Conservation (phyloP, 2,113 vertebrate genomes). For the Gyps fulvus region DNA sequence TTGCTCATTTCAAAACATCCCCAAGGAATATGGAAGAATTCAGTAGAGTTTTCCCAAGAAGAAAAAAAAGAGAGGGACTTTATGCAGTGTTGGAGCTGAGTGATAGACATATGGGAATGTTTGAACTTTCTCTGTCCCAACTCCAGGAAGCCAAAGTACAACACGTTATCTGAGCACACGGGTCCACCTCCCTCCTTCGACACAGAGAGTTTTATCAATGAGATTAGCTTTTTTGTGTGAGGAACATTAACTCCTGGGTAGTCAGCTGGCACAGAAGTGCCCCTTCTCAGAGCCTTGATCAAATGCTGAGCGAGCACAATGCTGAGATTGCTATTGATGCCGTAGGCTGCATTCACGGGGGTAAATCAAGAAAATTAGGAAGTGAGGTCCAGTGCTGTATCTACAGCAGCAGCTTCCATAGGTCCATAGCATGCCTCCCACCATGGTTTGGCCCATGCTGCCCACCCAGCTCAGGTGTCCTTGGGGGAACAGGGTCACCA, state of each 20-base stretch:
- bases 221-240: not conserved
- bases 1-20: constrained; percentile 2
- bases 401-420: not conserved
- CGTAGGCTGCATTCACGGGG: not conserved
- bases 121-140: not conserved
- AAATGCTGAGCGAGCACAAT: not conserved
- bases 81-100: not conserved
- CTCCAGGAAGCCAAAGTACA: not conserved
- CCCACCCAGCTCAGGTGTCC: not conserved
- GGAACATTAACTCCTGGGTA: not conserved
- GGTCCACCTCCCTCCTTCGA: not conserved
- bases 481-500: not conserved
- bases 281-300: not conserved
- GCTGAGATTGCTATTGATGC: not conserved
- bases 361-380: not conserved
- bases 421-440: not conserved
- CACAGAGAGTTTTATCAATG: not conserved
- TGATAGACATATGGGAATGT: not conserved
- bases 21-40: constrained; percentile 33
- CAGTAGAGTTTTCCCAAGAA: not conserved
- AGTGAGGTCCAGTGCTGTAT: not conserved
- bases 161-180: not conserved
- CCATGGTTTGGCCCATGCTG: not conserved
- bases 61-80: not conserved
- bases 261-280: not conserved